phyloP scores from a whole-genome alignment of 2,113 vertebrate species.

The Gnathonemus echidnorhynchus region DNA sequence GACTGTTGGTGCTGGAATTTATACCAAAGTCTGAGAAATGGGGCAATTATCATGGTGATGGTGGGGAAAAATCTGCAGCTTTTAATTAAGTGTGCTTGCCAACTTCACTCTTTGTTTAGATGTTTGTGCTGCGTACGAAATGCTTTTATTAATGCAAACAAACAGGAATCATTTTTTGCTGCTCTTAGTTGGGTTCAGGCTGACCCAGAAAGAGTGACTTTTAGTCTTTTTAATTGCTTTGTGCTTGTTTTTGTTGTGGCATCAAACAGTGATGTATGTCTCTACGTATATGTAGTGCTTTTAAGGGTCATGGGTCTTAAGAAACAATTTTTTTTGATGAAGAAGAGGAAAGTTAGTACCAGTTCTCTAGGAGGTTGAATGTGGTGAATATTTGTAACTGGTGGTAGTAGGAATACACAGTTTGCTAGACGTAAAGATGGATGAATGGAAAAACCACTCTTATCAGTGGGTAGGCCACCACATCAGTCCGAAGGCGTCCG shows the following conservation, averaged over 20 bases:
- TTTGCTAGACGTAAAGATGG: not conserved
- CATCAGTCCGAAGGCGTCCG: not conserved
- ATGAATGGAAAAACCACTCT: not conserved
- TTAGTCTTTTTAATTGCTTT: not conserved
- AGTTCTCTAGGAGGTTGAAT: not conserved
- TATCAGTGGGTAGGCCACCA: not conserved
- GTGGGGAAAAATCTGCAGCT: not conserved
- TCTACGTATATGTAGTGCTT: not conserved
- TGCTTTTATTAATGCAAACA: not conserved
- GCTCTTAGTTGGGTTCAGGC: not conserved
- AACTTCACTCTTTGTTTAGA: not conserved
- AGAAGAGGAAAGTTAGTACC: not conserved
- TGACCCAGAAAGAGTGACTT: slow-evolving; percentile 3
- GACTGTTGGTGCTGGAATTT: not conserved
- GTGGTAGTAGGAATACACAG: not conserved
- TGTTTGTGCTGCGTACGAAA: not conserved
- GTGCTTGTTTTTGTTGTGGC: not conserved
- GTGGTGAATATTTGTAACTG: not conserved
- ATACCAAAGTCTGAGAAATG: not conserved
- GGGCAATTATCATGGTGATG: not conserved
- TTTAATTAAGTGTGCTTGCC: not conserved
- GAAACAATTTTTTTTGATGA: not conserved
- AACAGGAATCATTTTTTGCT: not conserved
- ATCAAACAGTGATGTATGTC: not conserved
- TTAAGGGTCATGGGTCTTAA: not conserved